Conservation (phyloP, 2,888 invertebrate species). For the Branchellion lobata region DNA sequence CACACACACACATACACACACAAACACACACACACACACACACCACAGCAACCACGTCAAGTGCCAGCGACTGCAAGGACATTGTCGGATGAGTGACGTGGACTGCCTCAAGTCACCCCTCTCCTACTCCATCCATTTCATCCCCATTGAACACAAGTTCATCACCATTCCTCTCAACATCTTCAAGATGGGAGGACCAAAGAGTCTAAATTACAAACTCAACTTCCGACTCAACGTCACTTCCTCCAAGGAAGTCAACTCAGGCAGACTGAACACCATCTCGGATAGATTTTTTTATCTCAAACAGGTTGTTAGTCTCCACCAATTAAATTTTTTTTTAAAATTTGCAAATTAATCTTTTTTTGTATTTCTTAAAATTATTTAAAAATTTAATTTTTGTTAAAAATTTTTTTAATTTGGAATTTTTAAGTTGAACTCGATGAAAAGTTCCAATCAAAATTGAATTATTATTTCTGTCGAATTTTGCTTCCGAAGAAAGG, state of each 20-base stretch:
- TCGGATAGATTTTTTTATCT: constrained; percentile 12
- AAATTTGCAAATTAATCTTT: background rate
- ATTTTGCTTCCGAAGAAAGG: too few relatives aligned
- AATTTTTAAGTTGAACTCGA: too few relatives aligned
- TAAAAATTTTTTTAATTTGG: too few relatives aligned
- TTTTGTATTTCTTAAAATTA: background rate
- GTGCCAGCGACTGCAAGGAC: constrained; percentile 21
- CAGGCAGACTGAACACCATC: constrained; percentile 1
- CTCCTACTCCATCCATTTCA: constrained; percentile 33
- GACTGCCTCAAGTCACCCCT: constrained; percentile 33
- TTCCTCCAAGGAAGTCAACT: background rate
- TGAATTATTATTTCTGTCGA: too few relatives aligned
- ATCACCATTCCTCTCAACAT: constrained; percentile 24
- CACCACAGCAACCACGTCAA: background rate
- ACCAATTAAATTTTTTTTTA: background rate
- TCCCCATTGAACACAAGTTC: background rate
- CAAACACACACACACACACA: too few relatives aligned
- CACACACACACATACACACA: too few relatives aligned
- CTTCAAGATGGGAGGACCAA: constrained; percentile 5
- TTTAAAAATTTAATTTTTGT: too few relatives aligned
- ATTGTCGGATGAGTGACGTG: constrained; percentile 14
- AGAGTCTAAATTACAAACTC: background rate
- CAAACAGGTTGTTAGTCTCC: constrained; percentile 12
- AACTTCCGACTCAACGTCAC: constrained; percentile 24
- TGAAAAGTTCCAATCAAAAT: too few relatives aligned